Percentiles rank a stretch among this genome's conserved stretches.
phyloP scores from a whole-genome alignment of 1,140 invertebrate genomes.

The Zaprionus capensis region DNA sequence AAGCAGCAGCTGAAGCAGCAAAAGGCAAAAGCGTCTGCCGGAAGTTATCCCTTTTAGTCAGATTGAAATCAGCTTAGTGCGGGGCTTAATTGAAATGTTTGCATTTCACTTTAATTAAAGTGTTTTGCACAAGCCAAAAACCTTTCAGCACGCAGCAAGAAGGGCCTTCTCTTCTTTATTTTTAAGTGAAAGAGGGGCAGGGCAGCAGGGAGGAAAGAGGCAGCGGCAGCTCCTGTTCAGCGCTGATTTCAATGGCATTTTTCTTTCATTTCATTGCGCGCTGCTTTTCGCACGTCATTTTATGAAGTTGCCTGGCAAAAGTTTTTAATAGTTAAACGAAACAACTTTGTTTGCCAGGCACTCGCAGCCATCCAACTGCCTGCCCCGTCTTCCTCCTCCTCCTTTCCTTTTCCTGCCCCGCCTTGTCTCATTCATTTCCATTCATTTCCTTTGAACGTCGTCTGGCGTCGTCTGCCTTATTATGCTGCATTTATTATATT shows the following conservation, averaged over 20 bases:
- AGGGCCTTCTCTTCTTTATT: conserved; percentile 9
- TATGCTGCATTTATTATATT: conserved; percentile 67
- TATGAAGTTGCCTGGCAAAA: conserved; percentile 64
- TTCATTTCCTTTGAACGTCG: conserved; percentile 62
- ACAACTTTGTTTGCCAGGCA: conserved; percentile 46
- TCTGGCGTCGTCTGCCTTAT: conserved; percentile 39
- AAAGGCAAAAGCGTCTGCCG: conserved; percentile 59
- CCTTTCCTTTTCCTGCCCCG: not conserved
- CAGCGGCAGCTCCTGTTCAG: not conserved
- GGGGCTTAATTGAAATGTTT: conserved; percentile 76
- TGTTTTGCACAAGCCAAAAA: conserved; percentile 58
- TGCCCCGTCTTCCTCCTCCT: not conserved
- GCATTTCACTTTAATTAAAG: conserved; percentile 79
- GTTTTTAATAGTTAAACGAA: conserved; percentile 75
- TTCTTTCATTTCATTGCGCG: conserved; percentile 63
- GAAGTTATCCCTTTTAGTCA: conserved; percentile 81
- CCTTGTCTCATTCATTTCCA: conserved; percentile 52
- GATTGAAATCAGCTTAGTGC: conserved; percentile 78
- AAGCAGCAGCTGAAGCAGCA: conserved; percentile 3
- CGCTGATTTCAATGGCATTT: conserved; percentile 40
- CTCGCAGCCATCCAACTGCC: conserved; percentile 1
- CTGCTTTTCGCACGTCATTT: conserved; percentile 69
- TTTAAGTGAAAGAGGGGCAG: not conserved
- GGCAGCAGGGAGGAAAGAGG: not conserved
- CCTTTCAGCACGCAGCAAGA: conserved; percentile 53